phyloP scores from a whole-genome alignment of 2,113 vertebrate genomes.

The Mormyrus lacerda region DNA sequence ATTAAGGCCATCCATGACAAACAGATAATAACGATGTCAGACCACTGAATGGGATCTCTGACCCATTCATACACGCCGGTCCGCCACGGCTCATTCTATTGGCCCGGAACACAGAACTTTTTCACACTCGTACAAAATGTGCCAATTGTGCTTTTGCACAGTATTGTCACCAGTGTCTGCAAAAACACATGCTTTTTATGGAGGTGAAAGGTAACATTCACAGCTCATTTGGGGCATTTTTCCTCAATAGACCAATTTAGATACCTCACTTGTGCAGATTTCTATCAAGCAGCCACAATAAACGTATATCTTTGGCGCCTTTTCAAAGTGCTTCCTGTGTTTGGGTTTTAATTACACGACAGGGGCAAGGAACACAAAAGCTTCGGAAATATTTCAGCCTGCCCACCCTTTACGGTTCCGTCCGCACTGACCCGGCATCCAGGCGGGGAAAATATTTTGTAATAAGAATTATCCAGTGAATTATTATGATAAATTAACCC shows the following conservation, averaged over 20 bases:
- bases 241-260: conserved; percentile 36
- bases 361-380: conserved; percentile 49
- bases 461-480: not conserved
- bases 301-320: conserved; percentile 31
- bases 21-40: conserved; percentile 89
- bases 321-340: conserved; percentile 40
- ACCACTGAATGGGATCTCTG: conserved; percentile 84
- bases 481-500: not conserved
- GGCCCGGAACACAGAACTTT: conserved; percentile 80
- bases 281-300: conserved; percentile 37
- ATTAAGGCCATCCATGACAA: conserved; percentile 93
- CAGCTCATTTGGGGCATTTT: conserved; percentile 44
- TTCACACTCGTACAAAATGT: conserved; percentile 82
- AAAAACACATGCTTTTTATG: conserved; percentile 54
- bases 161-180: conserved; percentile 66
- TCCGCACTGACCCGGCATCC: not conserved
- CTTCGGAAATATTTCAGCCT: conserved; percentile 35
- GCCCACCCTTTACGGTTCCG: conserved; percentile 22
- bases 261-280: conserved; percentile 32
- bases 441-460: not conserved
- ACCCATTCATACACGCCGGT: conserved; percentile 90
- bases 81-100: conserved; percentile 81
- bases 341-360: conserved; percentile 54
- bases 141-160: conserved; percentile 71
- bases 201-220: conserved; percentile 47